Conservation (phyloP, 2,797 vertebrate genomes). For the Champsocephalus esox region DNA sequence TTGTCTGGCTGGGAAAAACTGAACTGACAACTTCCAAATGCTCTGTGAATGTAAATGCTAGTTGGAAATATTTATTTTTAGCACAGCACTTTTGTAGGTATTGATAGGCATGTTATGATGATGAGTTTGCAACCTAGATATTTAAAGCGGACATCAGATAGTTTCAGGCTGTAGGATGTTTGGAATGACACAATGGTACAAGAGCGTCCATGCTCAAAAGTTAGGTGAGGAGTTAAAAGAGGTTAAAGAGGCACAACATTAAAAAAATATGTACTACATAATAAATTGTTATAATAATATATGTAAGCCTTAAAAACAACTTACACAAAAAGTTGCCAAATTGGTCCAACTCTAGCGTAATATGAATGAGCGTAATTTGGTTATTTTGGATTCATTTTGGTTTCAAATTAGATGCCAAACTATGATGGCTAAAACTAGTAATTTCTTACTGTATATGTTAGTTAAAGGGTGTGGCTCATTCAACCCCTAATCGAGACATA, state of each 20-base stretch:
- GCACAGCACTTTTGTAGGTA: background rate
- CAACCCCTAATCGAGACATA: background rate
- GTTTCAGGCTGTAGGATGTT: background rate
- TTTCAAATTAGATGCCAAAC: background rate
- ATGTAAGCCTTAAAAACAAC: too few species aligned
- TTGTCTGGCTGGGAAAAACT: constrained; percentile 5
- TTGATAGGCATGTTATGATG: background rate
- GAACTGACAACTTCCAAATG: too few species aligned
- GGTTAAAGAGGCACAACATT: too few species aligned
- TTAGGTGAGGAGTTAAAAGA: too few species aligned
- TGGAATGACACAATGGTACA: background rate
- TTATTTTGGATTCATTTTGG: background rate
- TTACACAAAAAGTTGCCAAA: background rate
- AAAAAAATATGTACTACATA: too few species aligned
- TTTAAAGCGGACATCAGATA: background rate
- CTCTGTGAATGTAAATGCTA: background rate
- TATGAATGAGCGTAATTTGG: too few species aligned
- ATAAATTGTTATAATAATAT: too few species aligned
- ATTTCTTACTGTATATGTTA: background rate
- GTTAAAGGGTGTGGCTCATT: background rate
- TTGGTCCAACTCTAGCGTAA: background rate
- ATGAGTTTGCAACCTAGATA: background rate
- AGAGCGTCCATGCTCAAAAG: background rate
- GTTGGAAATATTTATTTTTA: background rate
- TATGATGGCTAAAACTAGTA: background rate